Conservation (phyloP, 2,888 invertebrate genomes). For the Oeneis ivallda region DNA sequence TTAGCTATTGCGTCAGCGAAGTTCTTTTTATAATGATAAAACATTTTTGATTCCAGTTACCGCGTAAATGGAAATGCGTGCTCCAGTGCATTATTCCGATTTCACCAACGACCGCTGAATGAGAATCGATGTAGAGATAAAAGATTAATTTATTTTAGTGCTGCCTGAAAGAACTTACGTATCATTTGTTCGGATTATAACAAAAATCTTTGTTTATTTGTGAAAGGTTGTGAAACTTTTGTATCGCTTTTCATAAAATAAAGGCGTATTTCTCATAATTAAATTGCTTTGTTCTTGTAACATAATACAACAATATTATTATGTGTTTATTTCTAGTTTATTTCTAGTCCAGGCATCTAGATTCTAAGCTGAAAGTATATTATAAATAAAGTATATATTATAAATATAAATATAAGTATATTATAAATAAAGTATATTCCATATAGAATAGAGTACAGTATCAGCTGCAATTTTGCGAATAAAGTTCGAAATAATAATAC, state of each 20-base stretch:
- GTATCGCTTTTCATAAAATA: conserved; percentile 5
- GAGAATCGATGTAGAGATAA: conserved; percentile 54
- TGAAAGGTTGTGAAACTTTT: conserved; percentile 18
- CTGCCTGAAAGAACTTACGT: conserved; percentile 43
- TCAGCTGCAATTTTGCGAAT: background rate
- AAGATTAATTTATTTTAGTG: conserved; percentile 63
- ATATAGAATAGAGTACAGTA: too few relatives aligned
- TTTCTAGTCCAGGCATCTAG: too few relatives aligned
- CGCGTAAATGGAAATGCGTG: conserved; percentile 58
- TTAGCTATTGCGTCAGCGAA: too few relatives aligned
- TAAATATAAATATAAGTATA: too few relatives aligned
- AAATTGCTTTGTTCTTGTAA: background rate
- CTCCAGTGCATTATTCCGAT: conserved; percentile 48
- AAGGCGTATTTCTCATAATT: conserved; percentile 7
- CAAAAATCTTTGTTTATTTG: conserved; percentile 34
- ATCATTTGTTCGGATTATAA: conserved; percentile 36
- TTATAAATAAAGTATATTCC: too few relatives aligned
- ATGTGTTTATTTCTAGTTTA: background rate
- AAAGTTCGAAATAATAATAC: background rate
- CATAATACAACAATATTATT: background rate
- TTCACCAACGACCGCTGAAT: conserved; percentile 50
- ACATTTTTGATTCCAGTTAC: conserved; percentile 43
- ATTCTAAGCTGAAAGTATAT: too few relatives aligned
- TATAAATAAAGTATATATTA: too few relatives aligned
- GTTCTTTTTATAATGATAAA: conserved; percentile 7